phyloP scores from a whole-genome alignment of 2,888 invertebrate genomes.

The Drosophila algonquin region DNA sequence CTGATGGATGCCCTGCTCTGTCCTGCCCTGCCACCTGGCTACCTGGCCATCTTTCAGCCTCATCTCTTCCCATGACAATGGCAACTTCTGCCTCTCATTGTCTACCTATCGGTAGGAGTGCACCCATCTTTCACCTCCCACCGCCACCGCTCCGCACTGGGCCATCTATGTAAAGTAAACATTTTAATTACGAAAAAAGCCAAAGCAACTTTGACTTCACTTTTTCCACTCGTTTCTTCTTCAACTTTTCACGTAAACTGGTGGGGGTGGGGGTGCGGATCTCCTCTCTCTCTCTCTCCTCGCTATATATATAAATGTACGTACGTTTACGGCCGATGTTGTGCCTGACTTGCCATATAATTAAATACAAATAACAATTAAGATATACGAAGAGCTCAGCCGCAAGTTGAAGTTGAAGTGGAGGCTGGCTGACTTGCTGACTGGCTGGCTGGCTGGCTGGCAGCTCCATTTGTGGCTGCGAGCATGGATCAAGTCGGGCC shows the following conservation, averaged over 20 bases:
- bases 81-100: slow-evolving; percentile 2
- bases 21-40: not conserved
- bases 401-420: not conserved
- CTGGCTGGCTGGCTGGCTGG: slow-evolving; percentile 3
- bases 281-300: not conserved
- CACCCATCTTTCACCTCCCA: not conserved
- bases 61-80: slow-evolving; percentile 1
- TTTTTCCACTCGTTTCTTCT: slow-evolving; percentile 32
- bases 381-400: slow-evolving; percentile 26
- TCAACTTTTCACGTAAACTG: slow-evolving; percentile 35
- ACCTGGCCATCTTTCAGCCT: too few relatives aligned
- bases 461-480: slow-evolving; percentile 36
- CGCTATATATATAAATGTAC: too few relatives aligned
- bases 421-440: slow-evolving; percentile 1
- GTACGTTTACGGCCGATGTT: not conserved
- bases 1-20: slow-evolving; percentile 16
- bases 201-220: slow-evolving; percentile 25
- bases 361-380: slow-evolving; percentile 65
- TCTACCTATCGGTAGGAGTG: slow-evolving; percentile 5
- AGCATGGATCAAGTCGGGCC: slow-evolving; percentile 25
- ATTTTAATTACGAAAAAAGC: slow-evolving; percentile 48
- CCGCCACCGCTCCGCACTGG: slow-evolving; percentile 19
- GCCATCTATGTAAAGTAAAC: slow-evolving; percentile 49
- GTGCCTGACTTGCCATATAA: slow-evolving; percentile 46
- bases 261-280: not conserved